A percentile compares a stretch with the other conserved stretches of the same genome.
Evolutionary conservation across 2,888 invertebrate species (phyloP).

Genomic region (Nomada flava): DNA sequence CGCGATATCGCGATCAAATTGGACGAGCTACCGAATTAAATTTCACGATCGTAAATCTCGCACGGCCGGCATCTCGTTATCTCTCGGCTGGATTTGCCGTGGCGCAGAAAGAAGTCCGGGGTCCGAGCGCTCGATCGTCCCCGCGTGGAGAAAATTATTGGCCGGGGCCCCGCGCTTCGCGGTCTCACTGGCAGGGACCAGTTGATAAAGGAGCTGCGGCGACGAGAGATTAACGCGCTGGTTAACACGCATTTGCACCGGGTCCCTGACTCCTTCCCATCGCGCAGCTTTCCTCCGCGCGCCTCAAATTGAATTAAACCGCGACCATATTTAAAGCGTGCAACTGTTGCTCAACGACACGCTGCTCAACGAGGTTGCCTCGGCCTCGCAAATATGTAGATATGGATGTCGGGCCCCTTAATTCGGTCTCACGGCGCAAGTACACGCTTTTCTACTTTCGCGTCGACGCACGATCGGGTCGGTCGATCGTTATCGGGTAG

Average conservation of each 20-base stretch:
- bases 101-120: slow-evolving; percentile 25
- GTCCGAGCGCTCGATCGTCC: slow-evolving; percentile 2
- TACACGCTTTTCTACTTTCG: not conserved
- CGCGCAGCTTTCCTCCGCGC: slow-evolving; percentile 1
- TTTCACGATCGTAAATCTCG: slow-evolving; percentile 73
- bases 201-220: slow-evolving; percentile 52
- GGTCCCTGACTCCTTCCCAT: slow-evolving; percentile 32
- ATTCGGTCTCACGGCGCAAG: not conserved
- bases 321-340: not conserved
- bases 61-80: slow-evolving; percentile 53
- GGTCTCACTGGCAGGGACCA: slow-evolving; percentile 11
- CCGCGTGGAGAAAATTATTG: slow-evolving; percentile 44
- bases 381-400: not conserved
- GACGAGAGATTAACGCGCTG: slow-evolving; percentile 66
- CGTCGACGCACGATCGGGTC: not conserved
- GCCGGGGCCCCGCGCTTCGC: slow-evolving; percentile 20
- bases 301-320: slow-evolving; percentile 57
- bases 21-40: slow-evolving; percentile 79
- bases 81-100: slow-evolving; percentile 10
- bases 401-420: not conserved
- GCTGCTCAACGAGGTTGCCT: not conserved
- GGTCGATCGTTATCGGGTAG: not conserved
- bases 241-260: slow-evolving; percentile 62
- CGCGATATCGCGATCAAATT: slow-evolving; percentile 76
- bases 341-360: too few relatives aligned